Evolutionary conservation across 2,888 invertebrate species (phyloP), one percentile per base, ranked within the genome.

Genomic region (Drosophila diplacantha): DNA sequence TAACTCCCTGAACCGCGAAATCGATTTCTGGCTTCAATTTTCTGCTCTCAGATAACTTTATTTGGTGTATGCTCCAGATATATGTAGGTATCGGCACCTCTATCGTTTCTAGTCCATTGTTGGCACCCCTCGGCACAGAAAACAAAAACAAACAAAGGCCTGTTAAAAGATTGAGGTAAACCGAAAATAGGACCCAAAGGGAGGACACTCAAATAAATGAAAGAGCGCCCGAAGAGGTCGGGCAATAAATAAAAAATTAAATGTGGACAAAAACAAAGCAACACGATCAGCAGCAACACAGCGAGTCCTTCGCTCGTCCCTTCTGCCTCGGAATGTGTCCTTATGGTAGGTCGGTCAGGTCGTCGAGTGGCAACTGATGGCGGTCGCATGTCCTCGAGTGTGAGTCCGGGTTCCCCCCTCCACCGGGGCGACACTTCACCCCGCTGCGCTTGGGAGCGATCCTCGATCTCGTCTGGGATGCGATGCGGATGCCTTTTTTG

Each of bases 251-350:
- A 72, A 74, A 54, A 70, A 61, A 73, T 75, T 72, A 81, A 78
- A 71, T 79, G 74, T 77, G 79, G 60, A 75, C 81, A 79, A 68
- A 66, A 79, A 81, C 77, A 77, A 81, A 67, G 74, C 55, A 63
- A 65, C 63, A 61, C 56, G 46, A 63, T 61, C 60, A 53, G 62
- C 65, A 54, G 16, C 29, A 16, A 43, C 52, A 53, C 16, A 11
- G 39, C 29, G 29, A 43, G 72, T 68, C 80, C 65, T 75, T 49
- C 55, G 22, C 37, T 16, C 14, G 29, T 32, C 34, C 39, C 14
- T 37, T 22, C 14, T 26, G 35, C 35, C n/a, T 26, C 9, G 24
- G 29, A 24, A 41, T 43, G 46, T 43, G 38, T 47, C 38, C 54
- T 57, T 16, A 44, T 50, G 37, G 31, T 16, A 14, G 50, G 18